These are phyloP conservation scores for Tipula unca DNA, from an alignment of 2,888 invertebrate species.

Conservation along the genomic window DNA sequence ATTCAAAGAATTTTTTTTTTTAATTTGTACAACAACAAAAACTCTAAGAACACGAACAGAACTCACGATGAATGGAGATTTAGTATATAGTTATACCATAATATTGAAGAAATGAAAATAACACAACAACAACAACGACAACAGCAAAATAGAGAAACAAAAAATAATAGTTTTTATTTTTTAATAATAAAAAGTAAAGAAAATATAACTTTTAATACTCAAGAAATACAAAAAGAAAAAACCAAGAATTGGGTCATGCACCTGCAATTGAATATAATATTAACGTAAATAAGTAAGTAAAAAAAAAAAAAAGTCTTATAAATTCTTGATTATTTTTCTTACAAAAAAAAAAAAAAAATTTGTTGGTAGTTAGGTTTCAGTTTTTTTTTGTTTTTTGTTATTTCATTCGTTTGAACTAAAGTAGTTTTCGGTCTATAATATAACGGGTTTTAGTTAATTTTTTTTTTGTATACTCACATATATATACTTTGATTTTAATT, in stretches of 20 bases:
- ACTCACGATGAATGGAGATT: conserved; percentile 2
- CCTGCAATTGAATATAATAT: conserved; percentile 17
- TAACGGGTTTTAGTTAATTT: not conserved
- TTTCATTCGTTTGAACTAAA: not conserved
- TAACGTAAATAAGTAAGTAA: not conserved
- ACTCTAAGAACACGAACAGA: not conserved
- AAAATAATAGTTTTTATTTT: not conserved
- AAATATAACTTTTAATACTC: not conserved
- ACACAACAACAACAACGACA: not conserved
- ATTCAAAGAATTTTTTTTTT: not conserved
- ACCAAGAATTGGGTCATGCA: conserved; percentile 19
- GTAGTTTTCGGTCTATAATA: conserved; percentile 18
- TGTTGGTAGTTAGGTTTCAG: not conserved
- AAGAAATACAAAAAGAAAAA: conserved; percentile 4
- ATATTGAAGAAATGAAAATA: not conserved
- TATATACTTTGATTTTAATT: not conserved
- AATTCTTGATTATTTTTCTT: conserved; percentile 14
- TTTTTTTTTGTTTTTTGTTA: not conserved
- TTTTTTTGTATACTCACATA: not conserved
- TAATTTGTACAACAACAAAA: not conserved
- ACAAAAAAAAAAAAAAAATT: not conserved
- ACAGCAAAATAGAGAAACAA: not conserved
- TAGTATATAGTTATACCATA: not conserved
- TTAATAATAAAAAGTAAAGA: not conserved
- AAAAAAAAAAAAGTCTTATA: not conserved